These are phyloP conservation scores for Poecile montanus DNA, from an alignment of 2,797 vertebrate genomes.

Conservation along the genomic window DNA sequence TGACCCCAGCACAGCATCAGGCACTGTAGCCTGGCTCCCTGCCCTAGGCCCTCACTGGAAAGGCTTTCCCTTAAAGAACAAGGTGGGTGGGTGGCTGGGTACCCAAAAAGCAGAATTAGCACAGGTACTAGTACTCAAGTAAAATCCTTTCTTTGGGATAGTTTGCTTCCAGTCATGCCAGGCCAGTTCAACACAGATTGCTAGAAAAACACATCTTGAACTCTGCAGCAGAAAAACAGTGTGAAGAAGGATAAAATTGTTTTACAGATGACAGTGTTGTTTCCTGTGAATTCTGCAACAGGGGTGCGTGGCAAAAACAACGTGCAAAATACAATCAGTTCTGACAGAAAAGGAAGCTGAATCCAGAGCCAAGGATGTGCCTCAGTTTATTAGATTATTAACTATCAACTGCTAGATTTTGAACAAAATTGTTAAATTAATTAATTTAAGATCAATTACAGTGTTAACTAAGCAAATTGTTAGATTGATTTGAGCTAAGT, in stretches of 20 bases:
- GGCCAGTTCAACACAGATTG: neutral
- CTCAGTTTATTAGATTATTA: neutral
- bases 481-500: neutral
- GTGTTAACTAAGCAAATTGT: neutral
- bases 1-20: neutral
- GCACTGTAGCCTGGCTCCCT: neutral
- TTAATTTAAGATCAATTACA: neutral
- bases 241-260: neutral
- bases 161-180: neutral
- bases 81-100: accelerated
- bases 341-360: neutral
- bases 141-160: neutral
- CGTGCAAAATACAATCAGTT: neutral
- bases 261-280: neutral
- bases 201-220: neutral
- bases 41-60: neutral
- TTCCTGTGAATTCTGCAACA: neutral
- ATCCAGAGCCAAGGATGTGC: neutral
- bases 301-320: neutral
- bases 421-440: neutral
- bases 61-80: neutral
- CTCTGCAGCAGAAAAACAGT: neutral
- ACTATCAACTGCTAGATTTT: neutral
- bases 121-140: neutral
- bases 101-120: neutral